Evolutionary conservation across 2,113 vertebrate genomes (phyloP), one percentile per base, ranked within the genome.

Genomic region (Lepisosteus oculatus): DNA sequence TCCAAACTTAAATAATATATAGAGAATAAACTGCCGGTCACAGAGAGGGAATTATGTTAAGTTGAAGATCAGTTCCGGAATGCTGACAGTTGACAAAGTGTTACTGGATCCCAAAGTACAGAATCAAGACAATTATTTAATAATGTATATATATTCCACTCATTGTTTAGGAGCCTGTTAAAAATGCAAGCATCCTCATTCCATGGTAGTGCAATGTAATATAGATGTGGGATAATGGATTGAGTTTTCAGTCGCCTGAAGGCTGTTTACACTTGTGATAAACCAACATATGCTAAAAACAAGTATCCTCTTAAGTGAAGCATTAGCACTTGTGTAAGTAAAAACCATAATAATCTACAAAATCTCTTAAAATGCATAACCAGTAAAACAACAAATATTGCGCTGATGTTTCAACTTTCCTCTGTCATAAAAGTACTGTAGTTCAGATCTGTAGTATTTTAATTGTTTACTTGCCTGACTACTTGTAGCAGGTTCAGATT

Each of bases 91-190:
- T 51, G 65, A 67, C 17, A 61, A 55, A 67, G 41, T 67, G 57
- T 59, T 68, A 79, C 72, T 70, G 72, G 62, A 77, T 77, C 70
- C 72, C 68, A 76, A 56, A 63, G 79, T 74, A 65, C 55, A 79
- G 76, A 82, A 80, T 69, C 76, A 76, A 77, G 67, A 77, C 77
- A 81, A 79, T 84, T 74, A 80, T 69, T 84, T 74, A 78, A 86
- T 84, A 75, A 82, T 84, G 82, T 74, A 84, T 79, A 29, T 29
- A 64, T 8, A 66, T 57, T 55, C 15, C 61, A 13, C 12, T 59
- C 12, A 59, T 4, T 59, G 57, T 59, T 64, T 57, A 66, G 54
- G 41, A 66, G 65, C 44, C 41, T 29, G 41, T 11, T 43, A 70
- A 61, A 61, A 44, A 41, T 17, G 42, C n/a, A 54, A 59, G 43